Percentiles rank a stretch among this genome's conserved stretches.
These are phyloP conservation scores for Brachycybe producta DNA, from an alignment of 2,888 invertebrate genomes.

Conservation along the genomic window DNA sequence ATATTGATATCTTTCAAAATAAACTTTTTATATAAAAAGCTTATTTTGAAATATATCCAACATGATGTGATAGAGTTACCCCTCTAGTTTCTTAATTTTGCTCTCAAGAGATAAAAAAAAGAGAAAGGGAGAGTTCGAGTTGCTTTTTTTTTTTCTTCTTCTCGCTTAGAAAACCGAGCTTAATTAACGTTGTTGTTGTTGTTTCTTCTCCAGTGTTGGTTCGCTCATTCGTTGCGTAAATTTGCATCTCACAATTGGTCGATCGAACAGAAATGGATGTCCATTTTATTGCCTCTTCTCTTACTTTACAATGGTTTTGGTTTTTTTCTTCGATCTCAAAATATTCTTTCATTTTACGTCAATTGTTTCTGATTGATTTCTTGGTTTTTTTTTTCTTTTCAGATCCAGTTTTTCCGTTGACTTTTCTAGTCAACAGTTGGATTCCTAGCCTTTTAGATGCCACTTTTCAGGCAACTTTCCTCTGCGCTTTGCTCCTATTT, in stretches of 20 bases:
- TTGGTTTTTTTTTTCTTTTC: slow-evolving; percentile 27
- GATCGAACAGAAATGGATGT: slow-evolving; percentile 94
- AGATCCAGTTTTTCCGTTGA: slow-evolving; percentile 91
- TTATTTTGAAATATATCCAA: no score
- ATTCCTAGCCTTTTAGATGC: slow-evolving; percentile 86
- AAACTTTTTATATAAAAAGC: no score
- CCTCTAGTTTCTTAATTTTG: no score
- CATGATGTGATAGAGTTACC: no score
- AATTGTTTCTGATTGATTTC: slow-evolving; percentile 7
- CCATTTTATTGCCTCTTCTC: slow-evolving; percentile 68
- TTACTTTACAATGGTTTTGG: slow-evolving; percentile 87
- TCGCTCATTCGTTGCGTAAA: slow-evolving; percentile 71
- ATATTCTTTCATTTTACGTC: background rate
- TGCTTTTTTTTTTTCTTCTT: no score
- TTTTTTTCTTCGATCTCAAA: no score
- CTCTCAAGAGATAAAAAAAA: no score
- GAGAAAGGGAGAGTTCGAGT: no score
- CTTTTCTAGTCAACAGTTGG: slow-evolving; percentile 76
- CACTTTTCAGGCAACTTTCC: slow-evolving; percentile 74
- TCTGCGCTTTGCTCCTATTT: slow-evolving; percentile 73
- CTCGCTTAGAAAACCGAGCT: no score
- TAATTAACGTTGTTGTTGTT: no score
- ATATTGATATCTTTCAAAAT: no score
- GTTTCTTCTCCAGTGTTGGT: slow-evolving; percentile 89
- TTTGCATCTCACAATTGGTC: slow-evolving; percentile 89